Conservation (phyloP, 2,113 vertebrate genomes). For the Plecturocebus donacophilus region DNA sequence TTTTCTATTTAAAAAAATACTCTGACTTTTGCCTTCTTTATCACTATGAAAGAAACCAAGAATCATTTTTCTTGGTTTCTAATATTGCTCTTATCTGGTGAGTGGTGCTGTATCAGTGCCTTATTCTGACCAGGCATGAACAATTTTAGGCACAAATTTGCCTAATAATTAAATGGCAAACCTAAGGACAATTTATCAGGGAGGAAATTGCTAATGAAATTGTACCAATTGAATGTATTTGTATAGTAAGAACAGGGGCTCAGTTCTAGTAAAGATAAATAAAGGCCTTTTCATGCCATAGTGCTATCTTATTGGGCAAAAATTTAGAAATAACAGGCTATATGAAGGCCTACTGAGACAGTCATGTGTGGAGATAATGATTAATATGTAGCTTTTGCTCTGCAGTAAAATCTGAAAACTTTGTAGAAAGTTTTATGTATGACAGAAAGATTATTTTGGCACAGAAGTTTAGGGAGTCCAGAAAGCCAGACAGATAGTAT, state of each 20-base stretch:
- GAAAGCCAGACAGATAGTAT: neutral
- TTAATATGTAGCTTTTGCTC: neutral
- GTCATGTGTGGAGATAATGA: neutral
- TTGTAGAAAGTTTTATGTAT: neutral
- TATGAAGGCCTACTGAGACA: neutral
- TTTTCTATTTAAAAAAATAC: neutral
- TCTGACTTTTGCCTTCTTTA: neutral
- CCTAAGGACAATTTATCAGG: neutral
- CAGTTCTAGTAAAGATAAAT: neutral
- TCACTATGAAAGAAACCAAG: neutral
- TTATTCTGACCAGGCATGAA: neutral
- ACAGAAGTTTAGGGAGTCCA: neutral
- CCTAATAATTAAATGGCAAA: neutral
- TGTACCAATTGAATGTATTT: neutral
- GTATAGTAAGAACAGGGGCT: neutral
- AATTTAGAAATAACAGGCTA: neutral
- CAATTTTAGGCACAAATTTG: neutral
- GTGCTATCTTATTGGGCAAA: neutral
- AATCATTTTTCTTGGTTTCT: neutral
- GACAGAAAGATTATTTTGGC: conserved; percentile 6
- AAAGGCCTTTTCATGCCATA: neutral
- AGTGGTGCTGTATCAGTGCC: neutral
- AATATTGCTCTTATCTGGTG: neutral
- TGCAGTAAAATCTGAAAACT: neutral
- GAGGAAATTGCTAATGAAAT: neutral